A percentile compares a stretch with the other conserved stretches of the same genome.
These are phyloP conservation scores for Platygyra sinensis DNA, from an alignment of 64 coral and sea anemone species.

Conservation along the genomic window DNA sequence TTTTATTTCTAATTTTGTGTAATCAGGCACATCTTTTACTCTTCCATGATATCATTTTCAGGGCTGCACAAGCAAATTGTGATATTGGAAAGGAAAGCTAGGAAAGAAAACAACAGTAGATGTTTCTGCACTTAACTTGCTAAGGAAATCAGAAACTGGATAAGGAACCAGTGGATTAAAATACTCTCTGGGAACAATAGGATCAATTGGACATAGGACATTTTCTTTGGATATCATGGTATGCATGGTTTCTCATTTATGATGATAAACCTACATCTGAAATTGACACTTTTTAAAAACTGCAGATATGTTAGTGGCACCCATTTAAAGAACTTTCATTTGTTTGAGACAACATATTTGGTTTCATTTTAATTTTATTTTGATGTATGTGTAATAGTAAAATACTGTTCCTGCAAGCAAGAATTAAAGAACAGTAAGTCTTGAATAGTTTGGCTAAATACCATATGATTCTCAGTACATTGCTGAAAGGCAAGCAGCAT, in stretches of 20 bases:
- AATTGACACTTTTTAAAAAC: slow-evolving; percentile 6
- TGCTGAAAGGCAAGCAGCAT: not conserved
- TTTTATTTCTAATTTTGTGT: slow-evolving; percentile 11
- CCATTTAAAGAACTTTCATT: not conserved
- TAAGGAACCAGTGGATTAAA: slow-evolving; percentile 38
- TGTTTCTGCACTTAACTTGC: slow-evolving; percentile 43
- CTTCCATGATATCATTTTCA: slow-evolving; percentile 51
- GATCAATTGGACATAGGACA: slow-evolving; percentile 48
- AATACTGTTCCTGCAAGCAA: not conserved
- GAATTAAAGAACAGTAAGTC: not conserved
- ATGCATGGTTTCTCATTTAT: slow-evolving; percentile 41
- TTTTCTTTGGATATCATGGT: slow-evolving; percentile 51
- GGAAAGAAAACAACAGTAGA: slow-evolving; percentile 37
- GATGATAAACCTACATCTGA: not conserved
- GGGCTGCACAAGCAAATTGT: slow-evolving; percentile 40
- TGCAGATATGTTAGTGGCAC: not conserved
- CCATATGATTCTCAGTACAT: not conserved
- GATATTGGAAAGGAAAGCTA: slow-evolving; percentile 55
- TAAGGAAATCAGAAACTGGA: slow-evolving; percentile 50
- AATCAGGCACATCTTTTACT: slow-evolving; percentile 13
- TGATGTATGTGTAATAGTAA: not conserved
- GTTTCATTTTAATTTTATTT: slow-evolving; percentile 1
- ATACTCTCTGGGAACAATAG: slow-evolving; percentile 18
- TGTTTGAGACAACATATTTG: not conserved
- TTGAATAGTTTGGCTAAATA: not conserved